Conservation (phyloP, 2,797 vertebrate species). For the Ambastaia sidthimunki region DNA sequence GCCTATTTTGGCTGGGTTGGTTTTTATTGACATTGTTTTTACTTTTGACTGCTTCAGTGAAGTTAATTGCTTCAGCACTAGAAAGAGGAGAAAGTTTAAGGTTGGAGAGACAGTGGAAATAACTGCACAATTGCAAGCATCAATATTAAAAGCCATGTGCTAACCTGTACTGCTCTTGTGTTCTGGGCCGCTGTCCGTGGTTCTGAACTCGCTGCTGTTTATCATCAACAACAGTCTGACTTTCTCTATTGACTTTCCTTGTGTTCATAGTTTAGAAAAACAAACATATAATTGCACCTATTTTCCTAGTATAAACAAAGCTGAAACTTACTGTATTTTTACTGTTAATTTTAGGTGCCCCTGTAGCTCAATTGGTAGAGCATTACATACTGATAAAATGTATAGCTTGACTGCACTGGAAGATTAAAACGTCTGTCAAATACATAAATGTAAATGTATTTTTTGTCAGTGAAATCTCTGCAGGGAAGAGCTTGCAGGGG, state of each 20-base stretch:
- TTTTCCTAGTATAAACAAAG: not conserved
- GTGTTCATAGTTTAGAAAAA: not conserved
- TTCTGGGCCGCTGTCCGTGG: slow-evolving; percentile 15
- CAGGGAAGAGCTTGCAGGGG: too few species aligned
- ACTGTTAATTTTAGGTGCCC: too few species aligned
- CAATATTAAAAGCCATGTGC: not conserved
- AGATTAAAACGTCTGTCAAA: too few species aligned
- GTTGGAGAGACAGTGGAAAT: not conserved
- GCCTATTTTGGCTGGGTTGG: slow-evolving; percentile 19
- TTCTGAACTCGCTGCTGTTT: not conserved
- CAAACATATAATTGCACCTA: not conserved
- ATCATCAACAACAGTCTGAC: not conserved
- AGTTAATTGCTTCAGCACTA: slow-evolving; percentile 3
- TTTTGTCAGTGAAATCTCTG: too few species aligned
- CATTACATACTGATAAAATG: too few species aligned
- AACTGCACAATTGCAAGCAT: not conserved
- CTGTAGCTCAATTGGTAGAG: too few species aligned
- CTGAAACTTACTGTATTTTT: too few species aligned
- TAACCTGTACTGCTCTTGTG: not conserved
- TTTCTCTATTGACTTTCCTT: not conserved
- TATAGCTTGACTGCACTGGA: too few species aligned
- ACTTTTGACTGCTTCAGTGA: slow-evolving; percentile 23
- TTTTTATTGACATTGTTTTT: slow-evolving; percentile 18
- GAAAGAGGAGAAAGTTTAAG: not conserved
- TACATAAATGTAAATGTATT: too few species aligned